Percentiles rank a stretch among this genome's conserved stretches.
Conservation (phyloP, 2,888 invertebrate genomes). For the Limenitis camilla region DNA sequence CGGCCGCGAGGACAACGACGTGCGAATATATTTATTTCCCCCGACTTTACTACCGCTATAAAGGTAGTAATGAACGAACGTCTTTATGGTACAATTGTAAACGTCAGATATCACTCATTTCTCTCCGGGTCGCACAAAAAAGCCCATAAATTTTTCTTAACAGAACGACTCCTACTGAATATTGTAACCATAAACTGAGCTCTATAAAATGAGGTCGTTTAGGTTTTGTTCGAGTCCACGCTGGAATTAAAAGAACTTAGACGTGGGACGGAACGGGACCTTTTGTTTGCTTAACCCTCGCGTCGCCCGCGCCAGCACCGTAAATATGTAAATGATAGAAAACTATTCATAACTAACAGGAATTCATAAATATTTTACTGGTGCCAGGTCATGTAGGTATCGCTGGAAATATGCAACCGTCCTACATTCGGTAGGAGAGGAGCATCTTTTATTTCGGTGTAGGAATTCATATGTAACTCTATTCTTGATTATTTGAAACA, state of each 20-base stretch:
- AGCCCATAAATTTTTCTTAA: conserved; percentile 66
- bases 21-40: conserved; percentile 56
- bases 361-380: conserved; percentile 58
- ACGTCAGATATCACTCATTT: conserved; percentile 67
- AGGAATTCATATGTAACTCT: conserved; percentile 1
- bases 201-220: conserved; percentile 68
- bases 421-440: conserved; percentile 2
- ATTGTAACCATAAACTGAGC: conserved; percentile 62
- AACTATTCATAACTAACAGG: conserved; percentile 67
- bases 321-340: conserved; percentile 65
- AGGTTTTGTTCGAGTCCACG: conserved; percentile 59
- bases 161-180: conserved; percentile 71
- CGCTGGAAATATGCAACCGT: conserved; percentile 20
- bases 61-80: conserved; percentile 64
- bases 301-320: conserved; percentile 41
- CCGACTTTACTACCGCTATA: conserved; percentile 50
- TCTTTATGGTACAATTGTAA: conserved; percentile 68
- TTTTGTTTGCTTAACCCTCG: conserved; percentile 51
- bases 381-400: conserved; percentile 25
- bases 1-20: conserved; percentile 42
- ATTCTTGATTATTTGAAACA: conserved; percentile 22
- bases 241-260: conserved; percentile 61
- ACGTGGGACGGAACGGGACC: conserved; percentile 40
- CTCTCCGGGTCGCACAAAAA: conserved; percentile 54
- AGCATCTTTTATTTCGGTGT: background rate